phyloP scores from a whole-genome alignment of 2,888 invertebrate species.

The Diploptera punctata region DNA sequence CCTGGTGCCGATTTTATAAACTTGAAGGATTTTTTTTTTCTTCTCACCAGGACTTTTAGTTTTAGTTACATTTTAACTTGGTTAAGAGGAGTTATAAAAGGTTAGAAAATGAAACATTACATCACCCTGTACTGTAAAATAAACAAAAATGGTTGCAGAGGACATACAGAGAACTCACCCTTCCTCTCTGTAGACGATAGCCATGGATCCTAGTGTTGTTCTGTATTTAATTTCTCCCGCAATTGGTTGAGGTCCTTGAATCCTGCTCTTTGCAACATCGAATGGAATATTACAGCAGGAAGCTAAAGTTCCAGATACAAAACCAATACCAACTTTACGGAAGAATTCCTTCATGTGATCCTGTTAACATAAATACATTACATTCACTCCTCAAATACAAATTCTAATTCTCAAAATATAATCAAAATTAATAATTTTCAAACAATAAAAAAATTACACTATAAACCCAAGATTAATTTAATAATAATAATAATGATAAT shows the following conservation, averaged over 20 bases:
- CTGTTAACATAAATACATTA: constrained; percentile 54
- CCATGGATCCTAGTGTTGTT: constrained; percentile 75
- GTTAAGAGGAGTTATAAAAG: too few species aligned
- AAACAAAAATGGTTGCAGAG: too few species aligned
- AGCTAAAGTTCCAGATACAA: constrained; percentile 85
- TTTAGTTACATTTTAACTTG: too few species aligned
- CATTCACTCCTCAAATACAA: not conserved
- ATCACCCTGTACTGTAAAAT: too few species aligned
- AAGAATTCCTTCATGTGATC: constrained; percentile 73
- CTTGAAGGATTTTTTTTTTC: too few species aligned
- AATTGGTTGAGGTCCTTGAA: constrained; percentile 89
- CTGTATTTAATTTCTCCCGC: constrained; percentile 77
- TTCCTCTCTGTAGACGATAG: constrained; percentile 82
- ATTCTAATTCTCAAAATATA: not conserved
- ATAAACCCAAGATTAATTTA: too few species aligned
- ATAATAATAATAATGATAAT: too few species aligned
- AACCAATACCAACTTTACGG: constrained; percentile 82
- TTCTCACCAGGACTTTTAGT: too few species aligned
- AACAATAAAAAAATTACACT: not conserved
- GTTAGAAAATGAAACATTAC: too few species aligned
- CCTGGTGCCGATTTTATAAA: too few species aligned
- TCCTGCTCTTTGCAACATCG: constrained; percentile 94
- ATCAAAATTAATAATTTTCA: not conserved
- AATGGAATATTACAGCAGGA: constrained; percentile 93
- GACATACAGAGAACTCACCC: constrained; percentile 76